Percentiles rank a stretch among this genome's conserved stretches.
Evolutionary conservation across 1,140 invertebrate genomes (phyloP).

Genomic region (Copidosoma floridanum): DNA sequence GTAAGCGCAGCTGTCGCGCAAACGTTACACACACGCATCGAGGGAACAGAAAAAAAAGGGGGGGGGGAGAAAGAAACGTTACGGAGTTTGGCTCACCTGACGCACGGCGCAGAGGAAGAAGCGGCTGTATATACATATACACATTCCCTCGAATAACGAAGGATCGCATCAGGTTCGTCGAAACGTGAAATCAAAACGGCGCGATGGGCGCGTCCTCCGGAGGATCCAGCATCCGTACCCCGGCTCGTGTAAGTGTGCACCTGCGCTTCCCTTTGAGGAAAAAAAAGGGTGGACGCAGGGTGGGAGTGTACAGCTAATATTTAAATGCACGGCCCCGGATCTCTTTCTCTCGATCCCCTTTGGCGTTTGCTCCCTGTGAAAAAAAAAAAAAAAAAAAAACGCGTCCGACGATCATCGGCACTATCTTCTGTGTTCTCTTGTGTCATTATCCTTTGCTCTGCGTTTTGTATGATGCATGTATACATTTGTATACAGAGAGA

Average conservation of each 20-base stretch:
- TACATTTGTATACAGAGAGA: too few species aligned
- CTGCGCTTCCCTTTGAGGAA: constrained; percentile 9
- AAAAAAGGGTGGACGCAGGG: constrained; percentile 15
- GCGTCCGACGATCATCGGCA: not conserved
- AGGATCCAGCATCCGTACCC: too few species aligned
- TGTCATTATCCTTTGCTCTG: too few species aligned
- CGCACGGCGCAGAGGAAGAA: not conserved
- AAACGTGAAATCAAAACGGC: constrained; percentile 21
- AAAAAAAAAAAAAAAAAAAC: constrained; percentile 13
- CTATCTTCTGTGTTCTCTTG: too few species aligned
- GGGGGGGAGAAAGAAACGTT: too few species aligned
- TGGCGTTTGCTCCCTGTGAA: too few species aligned
- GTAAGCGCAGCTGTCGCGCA: constrained; percentile 14
- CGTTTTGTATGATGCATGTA: too few species aligned
- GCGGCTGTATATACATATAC: not conserved
- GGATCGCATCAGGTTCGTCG: not conserved
- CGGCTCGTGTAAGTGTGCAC: constrained; percentile 1
- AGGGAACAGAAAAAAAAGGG: too few species aligned
- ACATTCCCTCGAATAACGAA: too few species aligned
- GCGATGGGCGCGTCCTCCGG: not conserved
- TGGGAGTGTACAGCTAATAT: constrained; percentile 10
- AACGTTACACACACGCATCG: too few species aligned
- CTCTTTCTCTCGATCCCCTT: not conserved
- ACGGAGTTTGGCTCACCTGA: too few species aligned
- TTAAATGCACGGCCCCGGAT: constrained; percentile 25